These are phyloP conservation scores for Stegophylla sp. DNA, from an alignment of 2,888 invertebrate genomes.

Conservation along the genomic window DNA sequence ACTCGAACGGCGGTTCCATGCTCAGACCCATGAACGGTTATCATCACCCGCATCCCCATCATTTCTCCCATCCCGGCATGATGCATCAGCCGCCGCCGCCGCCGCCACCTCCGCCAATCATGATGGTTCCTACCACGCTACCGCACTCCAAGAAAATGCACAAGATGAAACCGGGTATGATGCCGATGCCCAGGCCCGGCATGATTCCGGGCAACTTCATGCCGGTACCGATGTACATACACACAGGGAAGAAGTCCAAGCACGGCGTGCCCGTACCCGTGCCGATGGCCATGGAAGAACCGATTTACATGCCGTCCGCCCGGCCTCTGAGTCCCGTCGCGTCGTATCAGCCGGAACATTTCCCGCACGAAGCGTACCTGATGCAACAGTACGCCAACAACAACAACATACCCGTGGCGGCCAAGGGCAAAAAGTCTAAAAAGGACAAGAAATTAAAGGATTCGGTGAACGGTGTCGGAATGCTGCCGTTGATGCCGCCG, in stretches of 20 bases:
- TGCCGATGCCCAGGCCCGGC: conserved; percentile 67
- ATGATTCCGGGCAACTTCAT: conserved; percentile 62
- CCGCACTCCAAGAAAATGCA: conserved; percentile 62
- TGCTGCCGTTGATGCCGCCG: conserved; percentile 62
- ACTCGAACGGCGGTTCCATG: conserved; percentile 62
- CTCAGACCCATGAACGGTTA: conserved; percentile 62
- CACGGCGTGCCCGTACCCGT: conserved; percentile 65
- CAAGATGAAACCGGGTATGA: conserved; percentile 66
- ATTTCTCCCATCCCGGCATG: conserved; percentile 29
- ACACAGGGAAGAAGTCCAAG: conserved; percentile 63
- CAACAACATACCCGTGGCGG: conserved; percentile 66
- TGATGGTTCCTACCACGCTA: conserved; percentile 63
- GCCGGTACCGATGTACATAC: conserved; percentile 64
- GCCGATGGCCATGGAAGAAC: conserved; percentile 65
- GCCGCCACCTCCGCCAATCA: conserved; percentile 64
- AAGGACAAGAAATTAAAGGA: conserved; percentile 59
- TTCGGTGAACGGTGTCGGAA: conserved; percentile 38
- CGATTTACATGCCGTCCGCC: conserved; percentile 69
- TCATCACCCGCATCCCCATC: conserved; percentile 43
- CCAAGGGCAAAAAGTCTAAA: conserved; percentile 63
- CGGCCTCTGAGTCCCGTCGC: conserved; percentile 70
- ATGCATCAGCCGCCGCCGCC: conserved; percentile 57
- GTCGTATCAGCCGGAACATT: conserved; percentile 71
- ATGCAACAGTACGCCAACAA: conserved; percentile 70
- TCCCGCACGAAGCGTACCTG: conserved; percentile 70